phyloP scores from a whole-genome alignment of 2,797 vertebrate species.

The Eulemur coronatus region DNA sequence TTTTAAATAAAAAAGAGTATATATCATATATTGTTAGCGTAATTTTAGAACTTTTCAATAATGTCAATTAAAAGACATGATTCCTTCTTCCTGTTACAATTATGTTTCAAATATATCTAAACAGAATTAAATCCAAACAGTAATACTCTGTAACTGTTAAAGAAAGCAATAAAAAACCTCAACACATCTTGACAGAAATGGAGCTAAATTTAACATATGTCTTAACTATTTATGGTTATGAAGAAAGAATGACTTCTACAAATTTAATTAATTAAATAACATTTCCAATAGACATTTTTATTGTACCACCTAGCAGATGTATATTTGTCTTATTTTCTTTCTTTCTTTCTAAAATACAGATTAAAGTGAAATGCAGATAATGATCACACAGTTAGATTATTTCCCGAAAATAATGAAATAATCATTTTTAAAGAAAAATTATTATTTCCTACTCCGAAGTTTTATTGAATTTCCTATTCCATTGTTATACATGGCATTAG shows the following conservation, averaged over 20 bases:
- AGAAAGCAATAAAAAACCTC: background rate
- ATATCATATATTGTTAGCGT: background rate
- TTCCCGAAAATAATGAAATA: slow-evolving; percentile 28
- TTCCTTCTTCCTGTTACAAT: background rate
- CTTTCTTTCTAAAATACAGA: background rate
- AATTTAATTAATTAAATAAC: background rate
- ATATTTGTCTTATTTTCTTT: background rate
- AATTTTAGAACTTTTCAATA: background rate
- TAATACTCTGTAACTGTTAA: background rate
- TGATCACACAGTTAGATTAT: background rate
- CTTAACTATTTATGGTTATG: background rate
- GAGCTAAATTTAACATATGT: background rate
- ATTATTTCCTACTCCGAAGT: background rate
- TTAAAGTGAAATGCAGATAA: slow-evolving; percentile 14
- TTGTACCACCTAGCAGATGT: background rate
- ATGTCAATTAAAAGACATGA: background rate
- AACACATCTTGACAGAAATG: background rate
- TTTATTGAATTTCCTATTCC: slow-evolving; percentile 12
- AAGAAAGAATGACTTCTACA: background rate
- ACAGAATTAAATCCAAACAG: background rate
- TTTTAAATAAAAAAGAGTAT: background rate
- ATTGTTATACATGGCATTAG: slow-evolving; percentile 35
- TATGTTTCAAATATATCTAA: background rate
- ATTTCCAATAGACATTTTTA: background rate
- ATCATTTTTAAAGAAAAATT: background rate